Base-by-base conservation (phyloP, 2,797 vertebrate species). In the Micrastur ruficollis region DNA sequence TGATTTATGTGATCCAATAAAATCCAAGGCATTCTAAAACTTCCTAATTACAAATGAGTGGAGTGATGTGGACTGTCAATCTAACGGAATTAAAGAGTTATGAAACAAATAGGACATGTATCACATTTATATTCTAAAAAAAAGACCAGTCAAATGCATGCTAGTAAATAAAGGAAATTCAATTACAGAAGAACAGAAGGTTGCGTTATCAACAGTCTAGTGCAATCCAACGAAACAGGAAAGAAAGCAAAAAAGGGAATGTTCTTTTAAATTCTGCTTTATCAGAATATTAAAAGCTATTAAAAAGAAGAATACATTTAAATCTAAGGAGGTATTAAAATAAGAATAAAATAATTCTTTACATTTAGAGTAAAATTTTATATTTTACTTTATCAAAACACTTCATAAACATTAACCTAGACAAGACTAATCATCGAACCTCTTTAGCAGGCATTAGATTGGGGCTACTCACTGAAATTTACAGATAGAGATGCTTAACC, bases 201-300 rank as follows among this genome's bases (percentile, higher is more conserved):
- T 91, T 78, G 42, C 31, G 40, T 81, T 94, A 63, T 88, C 79
- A 94, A 40, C 18, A 59, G 16, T 56, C 52, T 63, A 71, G 50
- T 53, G 44, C 16, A 75, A 78, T 72, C 31, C 44, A 56, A 86
- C 10, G 19, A 93, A 91, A 70, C 31, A 84, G 76, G 80, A 96
- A 95, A 80, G 55, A 93, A 96, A 88, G 22, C 3, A 70, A 78
- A 92, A 86, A 75, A 36, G 53, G 73, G 94, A 95, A 93, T 86
- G 49, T 68, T 56, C 27, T 56, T 81, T 89, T 93, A 2, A 93
- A 87, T 34, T 85, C 31, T 72, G 26, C 29, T 81, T 95, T 81
- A 55, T 58, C 80, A 68, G 61, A 91, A 53, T 90, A 96, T 78
- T 90, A 65, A 63, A 81, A 85, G 22, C 56, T 66, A 78, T 78